Evolutionary conservation across 30 jellyfish, hydroid and myxozoan species (phyloP).

Genomic region (Clytia hemisphaerica): DNA sequence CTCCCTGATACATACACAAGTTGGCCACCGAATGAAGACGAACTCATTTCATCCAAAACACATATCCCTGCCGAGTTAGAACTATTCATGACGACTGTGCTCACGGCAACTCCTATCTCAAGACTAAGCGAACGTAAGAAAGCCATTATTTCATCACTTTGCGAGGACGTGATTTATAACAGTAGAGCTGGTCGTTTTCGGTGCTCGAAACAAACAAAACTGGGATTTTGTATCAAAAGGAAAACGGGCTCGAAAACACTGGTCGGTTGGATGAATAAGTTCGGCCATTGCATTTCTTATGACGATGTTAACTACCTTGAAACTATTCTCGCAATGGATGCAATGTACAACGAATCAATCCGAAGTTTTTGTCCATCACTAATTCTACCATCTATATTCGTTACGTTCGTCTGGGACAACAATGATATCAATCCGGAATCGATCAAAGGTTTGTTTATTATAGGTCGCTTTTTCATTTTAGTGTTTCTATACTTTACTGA

Average conservation of each 20-base stretch:
- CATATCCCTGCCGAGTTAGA: not conserved
- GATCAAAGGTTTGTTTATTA: not conserved
- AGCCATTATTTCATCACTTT: conserved; percentile 1
- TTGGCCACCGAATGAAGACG: conserved; percentile 16
- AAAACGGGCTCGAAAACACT: conserved; percentile 27
- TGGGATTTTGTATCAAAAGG: conserved; percentile 12
- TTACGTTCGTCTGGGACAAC: not conserved
- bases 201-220: conserved; percentile 1
- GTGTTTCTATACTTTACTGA: too few relatives aligned
- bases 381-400: conserved; percentile 1
- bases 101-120: too few relatives aligned
- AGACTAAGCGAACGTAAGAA: not conserved
- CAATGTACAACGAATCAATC: not conserved
- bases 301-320: conserved; percentile 18
- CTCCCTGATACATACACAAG: too few relatives aligned
- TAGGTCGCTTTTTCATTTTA: too few relatives aligned
- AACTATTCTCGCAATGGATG: conserved; percentile 9
- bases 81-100: not conserved
- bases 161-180: conserved; percentile 9
- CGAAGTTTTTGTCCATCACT: not conserved
- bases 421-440: conserved; percentile 15
- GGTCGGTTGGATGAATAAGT: conserved; percentile 27
- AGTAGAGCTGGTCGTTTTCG: conserved; percentile 12
- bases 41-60: not conserved
- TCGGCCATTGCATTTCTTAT: conserved; percentile 26